Evolutionary conservation across 2,113 vertebrate species (phyloP), one percentile per base, ranked within the genome.

Genomic region (Corythaixoides concolor): DNA sequence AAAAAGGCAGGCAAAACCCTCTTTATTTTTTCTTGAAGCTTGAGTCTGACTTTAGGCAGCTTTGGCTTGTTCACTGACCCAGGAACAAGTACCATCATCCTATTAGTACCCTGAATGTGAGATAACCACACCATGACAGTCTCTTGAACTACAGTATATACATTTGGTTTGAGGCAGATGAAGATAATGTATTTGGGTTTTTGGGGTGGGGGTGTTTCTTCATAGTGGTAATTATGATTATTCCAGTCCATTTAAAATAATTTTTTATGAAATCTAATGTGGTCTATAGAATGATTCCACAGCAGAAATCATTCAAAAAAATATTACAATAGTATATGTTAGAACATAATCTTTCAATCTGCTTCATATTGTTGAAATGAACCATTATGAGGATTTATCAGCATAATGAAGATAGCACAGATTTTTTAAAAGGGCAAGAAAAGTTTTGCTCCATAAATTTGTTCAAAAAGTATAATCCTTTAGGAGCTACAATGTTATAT

Each of bases 61-160:
- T 97, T 96, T 97, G 94, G 52, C 91, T 88, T 95, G 89, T 63
- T 95, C 94, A 60, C 56, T 97, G 96, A 97, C 93, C 93, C 94
- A 63, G 59, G 79, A 82, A 93, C 52, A 93, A 96, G 66, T 15
- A 53, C 74, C 59, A 96, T 96, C 90, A 96, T 94, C 91, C 82
- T 92, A 95, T 97, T 96, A 96, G 89, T 96, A 91, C 58, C 81
- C 89, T 93, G 76, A 95, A 72, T 69, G 62, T 86, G 91, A 94
- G 93, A 89, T 74, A 95, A 91, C 91, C 9, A 15, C 45, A 27
- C 52, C 66, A n/a, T 58, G 82, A 6, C 88, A 96, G 63, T 66
- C 73, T 63, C 83, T 94, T 93, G 91, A 96, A 88, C 94, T 53
- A 6, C 67, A 56, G 50, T 18, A 47, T n/a, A 27, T 49, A 32